Conservation (phyloP, 2,113 vertebrate genomes). For the Etia nguti region DNA sequence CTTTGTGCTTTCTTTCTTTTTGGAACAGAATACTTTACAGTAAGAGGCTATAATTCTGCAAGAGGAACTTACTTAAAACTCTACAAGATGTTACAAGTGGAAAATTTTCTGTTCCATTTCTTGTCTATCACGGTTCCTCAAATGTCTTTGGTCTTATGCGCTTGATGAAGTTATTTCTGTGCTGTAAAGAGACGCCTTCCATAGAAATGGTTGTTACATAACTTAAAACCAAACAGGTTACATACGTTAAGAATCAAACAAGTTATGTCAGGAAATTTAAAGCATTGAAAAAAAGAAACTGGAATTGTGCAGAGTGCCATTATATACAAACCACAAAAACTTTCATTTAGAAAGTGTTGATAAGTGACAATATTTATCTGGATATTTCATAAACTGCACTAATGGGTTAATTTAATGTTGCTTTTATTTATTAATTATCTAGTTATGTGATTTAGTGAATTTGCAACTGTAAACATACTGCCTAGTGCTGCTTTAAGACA, state of each 20-base stretch:
- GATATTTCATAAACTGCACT: background rate
- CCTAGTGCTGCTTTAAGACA: background rate
- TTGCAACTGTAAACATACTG: background rate
- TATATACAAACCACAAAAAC: background rate
- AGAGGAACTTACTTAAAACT: background rate
- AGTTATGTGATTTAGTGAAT: background rate
- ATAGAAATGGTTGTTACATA: background rate
- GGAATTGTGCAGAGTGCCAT: background rate
- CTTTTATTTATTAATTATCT: background rate
- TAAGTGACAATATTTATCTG: background rate
- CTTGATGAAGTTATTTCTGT: background rate
- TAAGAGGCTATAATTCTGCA: background rate
- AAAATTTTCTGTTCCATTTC: background rate
- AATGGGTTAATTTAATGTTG: background rate
- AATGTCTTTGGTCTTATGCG: background rate
- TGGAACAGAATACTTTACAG: fast-evolving
- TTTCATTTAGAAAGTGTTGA: background rate
- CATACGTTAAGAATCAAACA: background rate
- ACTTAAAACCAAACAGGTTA: background rate
- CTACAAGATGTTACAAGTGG: background rate
- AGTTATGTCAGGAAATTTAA: background rate
- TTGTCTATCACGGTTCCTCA: background rate
- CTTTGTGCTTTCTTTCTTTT: background rate
- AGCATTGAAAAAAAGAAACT: background rate
- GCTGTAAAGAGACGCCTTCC: background rate